These are phyloP conservation scores for Drosophila acutilabella DNA, from an alignment of 2,888 invertebrate genomes.

Conservation along the genomic window DNA sequence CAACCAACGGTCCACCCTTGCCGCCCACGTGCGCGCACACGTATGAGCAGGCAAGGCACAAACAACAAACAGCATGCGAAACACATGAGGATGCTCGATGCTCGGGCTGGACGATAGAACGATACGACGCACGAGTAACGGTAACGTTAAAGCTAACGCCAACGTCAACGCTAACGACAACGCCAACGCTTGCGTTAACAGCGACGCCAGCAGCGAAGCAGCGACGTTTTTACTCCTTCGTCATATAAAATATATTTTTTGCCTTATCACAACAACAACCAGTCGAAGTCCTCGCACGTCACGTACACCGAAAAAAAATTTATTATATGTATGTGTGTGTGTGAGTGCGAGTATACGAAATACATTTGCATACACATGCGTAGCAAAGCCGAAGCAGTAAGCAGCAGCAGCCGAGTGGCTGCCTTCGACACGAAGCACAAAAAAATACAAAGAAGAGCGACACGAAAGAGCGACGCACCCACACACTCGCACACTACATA, in stretches of 20 bases:
- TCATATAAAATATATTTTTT: constrained; percentile 74
- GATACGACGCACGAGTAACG: constrained; percentile 45
- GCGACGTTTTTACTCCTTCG: constrained; percentile 72
- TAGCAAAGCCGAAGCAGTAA: constrained; percentile 57
- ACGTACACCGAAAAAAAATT: constrained; percentile 76
- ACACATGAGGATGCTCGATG: constrained; percentile 71
- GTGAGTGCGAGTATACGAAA: constrained; percentile 53
- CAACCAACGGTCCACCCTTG: constrained; percentile 34
- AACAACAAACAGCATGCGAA: constrained; percentile 70
- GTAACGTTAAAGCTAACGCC: constrained; percentile 23
- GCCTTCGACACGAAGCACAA: constrained; percentile 50
- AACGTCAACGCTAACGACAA: constrained; percentile 19
- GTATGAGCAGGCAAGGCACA: constrained; percentile 71
- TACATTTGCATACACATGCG: constrained; percentile 80
- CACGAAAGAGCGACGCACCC: constrained; percentile 68
- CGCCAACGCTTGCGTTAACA: constrained; percentile 27
- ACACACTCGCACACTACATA: constrained; percentile 43
- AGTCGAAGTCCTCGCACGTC: constrained; percentile 78
- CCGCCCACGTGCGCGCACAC: constrained; percentile 78
- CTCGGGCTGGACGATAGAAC: constrained; percentile 45
- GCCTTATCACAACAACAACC: constrained; percentile 69
- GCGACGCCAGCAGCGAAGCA: constrained; percentile 49
- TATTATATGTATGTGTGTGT: constrained; percentile 44
- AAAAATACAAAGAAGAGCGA: constrained; percentile 59
- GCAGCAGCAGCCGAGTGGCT: constrained; percentile 39